Percentiles rank a stretch among this genome's conserved stretches.
phyloP scores from a whole-genome alignment of 2,888 invertebrate genomes.

The Rhopalosiphum nymphaeae region DNA sequence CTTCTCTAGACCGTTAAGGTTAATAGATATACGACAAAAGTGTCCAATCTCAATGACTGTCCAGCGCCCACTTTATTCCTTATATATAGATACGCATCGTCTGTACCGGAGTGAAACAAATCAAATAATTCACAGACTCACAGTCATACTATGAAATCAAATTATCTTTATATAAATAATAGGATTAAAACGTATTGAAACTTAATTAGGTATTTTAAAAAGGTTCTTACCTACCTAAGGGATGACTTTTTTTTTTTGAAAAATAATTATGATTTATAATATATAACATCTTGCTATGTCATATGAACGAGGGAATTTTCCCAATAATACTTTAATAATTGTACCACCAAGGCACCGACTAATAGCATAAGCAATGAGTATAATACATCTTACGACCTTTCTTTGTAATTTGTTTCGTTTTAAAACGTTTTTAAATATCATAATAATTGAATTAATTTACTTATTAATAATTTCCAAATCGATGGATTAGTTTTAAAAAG shows the following conservation, averaged over 20 bases:
- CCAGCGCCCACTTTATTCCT: constrained; percentile 23
- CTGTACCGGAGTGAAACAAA: background rate
- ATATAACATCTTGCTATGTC: background rate
- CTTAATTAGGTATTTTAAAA: background rate
- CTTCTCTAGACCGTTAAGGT: background rate
- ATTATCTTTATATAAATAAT: background rate
- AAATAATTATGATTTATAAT: too few relatives aligned
- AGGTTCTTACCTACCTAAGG: background rate
- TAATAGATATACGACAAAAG: background rate
- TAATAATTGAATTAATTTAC: background rate
- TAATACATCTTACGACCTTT: background rate
- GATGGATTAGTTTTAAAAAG: background rate
- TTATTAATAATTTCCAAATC: background rate
- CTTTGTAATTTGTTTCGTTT: background rate
- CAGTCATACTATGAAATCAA: background rate
- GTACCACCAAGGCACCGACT: too few relatives aligned
- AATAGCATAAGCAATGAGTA: background rate
- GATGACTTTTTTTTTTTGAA: background rate
- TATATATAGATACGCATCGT: background rate
- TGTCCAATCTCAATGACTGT: constrained; percentile 9
- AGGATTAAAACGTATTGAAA: background rate
- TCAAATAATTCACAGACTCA: background rate
- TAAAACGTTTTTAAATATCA: background rate
- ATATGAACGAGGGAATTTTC: background rate
- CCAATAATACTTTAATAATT: background rate